A percentile compares a stretch with the other conserved stretches of the same genome.
Conservation (phyloP, 64 coral and sea anemone species). For the Hydrozoanthus tunicans region DNA sequence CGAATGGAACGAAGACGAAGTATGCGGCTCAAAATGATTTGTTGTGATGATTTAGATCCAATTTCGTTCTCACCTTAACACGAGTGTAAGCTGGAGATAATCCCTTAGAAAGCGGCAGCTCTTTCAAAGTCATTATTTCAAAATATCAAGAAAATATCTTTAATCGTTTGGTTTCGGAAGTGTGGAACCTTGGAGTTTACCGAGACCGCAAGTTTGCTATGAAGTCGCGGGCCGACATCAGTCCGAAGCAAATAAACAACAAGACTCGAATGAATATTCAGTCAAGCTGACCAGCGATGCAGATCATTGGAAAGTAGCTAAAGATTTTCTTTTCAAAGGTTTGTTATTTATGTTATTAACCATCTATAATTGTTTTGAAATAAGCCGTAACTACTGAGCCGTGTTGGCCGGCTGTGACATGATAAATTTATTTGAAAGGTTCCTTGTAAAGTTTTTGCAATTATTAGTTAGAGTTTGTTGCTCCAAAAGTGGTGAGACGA, state of each 20-base stretch:
- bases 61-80: conserved; percentile 26
- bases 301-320: neutral
- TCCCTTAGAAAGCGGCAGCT: conserved; percentile 23
- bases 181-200: neutral
- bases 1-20: conserved; percentile 53
- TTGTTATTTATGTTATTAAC: neutral
- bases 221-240: neutral
- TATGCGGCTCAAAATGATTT: conserved; percentile 44
- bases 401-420: neutral
- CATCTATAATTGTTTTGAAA: neutral
- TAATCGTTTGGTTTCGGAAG: conserved; percentile 5
- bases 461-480: too few relatives aligned
- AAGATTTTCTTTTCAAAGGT: conserved; percentile 2
- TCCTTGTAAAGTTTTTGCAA: neutral
- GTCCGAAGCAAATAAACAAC: neutral
- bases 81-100: conserved; percentile 41
- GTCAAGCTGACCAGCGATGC: conserved; percentile 17
- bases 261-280: neutral
- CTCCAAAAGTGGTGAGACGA: too few relatives aligned
- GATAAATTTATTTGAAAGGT: conserved; percentile 14
- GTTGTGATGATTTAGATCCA: conserved; percentile 55
- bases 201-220: neutral
- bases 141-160: neutral
- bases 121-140: conserved; percentile 29
- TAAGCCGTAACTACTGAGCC: neutral